Evolutionary conservation across 2,888 invertebrate genomes (phyloP).

Genomic region (Chrysomela aeneicollis): DNA sequence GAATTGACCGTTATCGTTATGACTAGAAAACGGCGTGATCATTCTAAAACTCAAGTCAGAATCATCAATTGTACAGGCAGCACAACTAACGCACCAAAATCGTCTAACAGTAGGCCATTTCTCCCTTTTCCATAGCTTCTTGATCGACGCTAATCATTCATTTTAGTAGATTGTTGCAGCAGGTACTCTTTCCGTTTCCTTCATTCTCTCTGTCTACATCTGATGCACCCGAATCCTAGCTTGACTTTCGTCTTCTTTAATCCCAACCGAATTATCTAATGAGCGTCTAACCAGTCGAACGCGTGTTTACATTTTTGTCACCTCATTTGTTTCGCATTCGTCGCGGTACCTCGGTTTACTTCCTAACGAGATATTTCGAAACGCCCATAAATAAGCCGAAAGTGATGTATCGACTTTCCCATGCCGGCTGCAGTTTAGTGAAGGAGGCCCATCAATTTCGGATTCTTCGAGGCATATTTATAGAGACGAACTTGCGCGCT

Average conservation of each 20-base stretch:
- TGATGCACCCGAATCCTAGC: background rate
- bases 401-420: slow-evolving; percentile 34
- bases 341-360: slow-evolving; percentile 13
- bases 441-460: slow-evolving; percentile 34
- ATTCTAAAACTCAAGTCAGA: too few relatives aligned
- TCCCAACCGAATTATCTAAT: slow-evolving; percentile 17
- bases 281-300: slow-evolving; percentile 15
- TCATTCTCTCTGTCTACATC: too few relatives aligned
- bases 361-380: slow-evolving; percentile 33
- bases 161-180: too few relatives aligned
- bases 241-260: slow-evolving; percentile 1
- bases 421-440: slow-evolving; percentile 34
- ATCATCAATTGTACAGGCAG: too few relatives aligned
- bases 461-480: slow-evolving; percentile 33
- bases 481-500: slow-evolving; percentile 23
- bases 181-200: too few relatives aligned
- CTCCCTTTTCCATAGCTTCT: too few relatives aligned
- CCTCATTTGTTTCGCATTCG: slow-evolving; percentile 33
- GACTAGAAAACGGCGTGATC: too few relatives aligned
- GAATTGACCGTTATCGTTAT: too few relatives aligned
- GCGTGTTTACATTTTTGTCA: slow-evolving; percentile 30
- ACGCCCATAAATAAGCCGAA: slow-evolving; percentile 30
- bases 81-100: too few relatives aligned
- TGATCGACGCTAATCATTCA: too few relatives aligned
- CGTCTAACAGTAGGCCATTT: too few relatives aligned